A percentile compares a stretch with the other conserved stretches of the same genome.
Conservation (phyloP, 2,113 vertebrate species). For the Naja naja region DNA sequence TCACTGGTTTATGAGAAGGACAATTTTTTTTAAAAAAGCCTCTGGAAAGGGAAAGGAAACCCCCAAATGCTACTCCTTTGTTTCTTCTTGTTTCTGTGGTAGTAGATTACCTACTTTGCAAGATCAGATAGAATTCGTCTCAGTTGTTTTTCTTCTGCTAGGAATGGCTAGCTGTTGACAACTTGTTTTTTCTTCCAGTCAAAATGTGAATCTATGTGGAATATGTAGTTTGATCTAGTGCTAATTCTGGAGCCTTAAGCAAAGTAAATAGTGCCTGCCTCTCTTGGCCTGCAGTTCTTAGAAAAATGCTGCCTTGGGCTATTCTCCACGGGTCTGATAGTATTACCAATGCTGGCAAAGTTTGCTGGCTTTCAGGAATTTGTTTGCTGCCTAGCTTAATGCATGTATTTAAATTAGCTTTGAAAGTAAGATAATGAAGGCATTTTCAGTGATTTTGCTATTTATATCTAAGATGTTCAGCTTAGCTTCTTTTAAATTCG, state of each 20-base stretch:
- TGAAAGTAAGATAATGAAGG: neutral
- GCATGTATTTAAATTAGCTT: neutral
- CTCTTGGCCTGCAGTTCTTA: conserved; percentile 44
- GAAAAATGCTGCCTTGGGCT: conserved; percentile 43
- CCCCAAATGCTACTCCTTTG: neutral
- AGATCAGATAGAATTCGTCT: neutral
- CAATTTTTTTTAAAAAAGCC: neutral
- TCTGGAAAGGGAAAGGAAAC: neutral
- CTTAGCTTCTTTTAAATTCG: neutral
- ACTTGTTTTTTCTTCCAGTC: conserved; percentile 45
- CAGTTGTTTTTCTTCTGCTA: neutral
- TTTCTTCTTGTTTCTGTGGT: neutral
- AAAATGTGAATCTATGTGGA: conserved; percentile 50
- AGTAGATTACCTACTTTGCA: neutral
- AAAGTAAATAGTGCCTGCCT: conserved; percentile 44
- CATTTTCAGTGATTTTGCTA: neutral
- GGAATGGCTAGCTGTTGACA: conserved; percentile 53
- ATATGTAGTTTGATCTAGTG: conserved; percentile 49
- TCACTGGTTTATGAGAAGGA: neutral
- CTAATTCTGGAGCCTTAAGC: conserved; percentile 47
- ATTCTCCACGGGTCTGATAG: conserved; percentile 40
- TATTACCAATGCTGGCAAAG: conserved; percentile 37
- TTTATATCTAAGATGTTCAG: neutral
- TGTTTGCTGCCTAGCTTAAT: conserved; percentile 12
- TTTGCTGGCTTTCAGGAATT: conserved; percentile 35